Base-by-base conservation (phyloP, 1,140 invertebrate genomes). In the Euwallacea similis region DNA sequence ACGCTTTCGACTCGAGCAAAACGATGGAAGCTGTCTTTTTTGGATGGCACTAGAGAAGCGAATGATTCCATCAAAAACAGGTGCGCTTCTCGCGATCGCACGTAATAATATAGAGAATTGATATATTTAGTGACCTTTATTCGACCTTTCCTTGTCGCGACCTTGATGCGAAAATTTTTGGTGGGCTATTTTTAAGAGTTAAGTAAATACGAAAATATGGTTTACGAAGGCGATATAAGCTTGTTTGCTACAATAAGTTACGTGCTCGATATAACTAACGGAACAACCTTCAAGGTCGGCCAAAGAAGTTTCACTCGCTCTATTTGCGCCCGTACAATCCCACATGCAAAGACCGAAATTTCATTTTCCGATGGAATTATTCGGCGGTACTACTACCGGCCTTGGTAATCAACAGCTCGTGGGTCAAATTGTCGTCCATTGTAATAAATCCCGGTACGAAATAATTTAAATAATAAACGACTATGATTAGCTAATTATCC, bases 401-500 rank as follows among this genome's bases (percentile, higher is more conserved):
- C 46, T 33, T 33, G 21, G 46, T 11, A 6, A 50, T 11, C 9
- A 50, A 50, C 9, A 50, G 13, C 13, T 10, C 13, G 46, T 50
- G 9, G 9, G 9, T 50, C 46, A 50, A 50, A 50, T 50, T 50
- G 13, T 50, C 46, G 64, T 62, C 43, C 62, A 62, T 59, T 33
- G 61, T 69, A 56, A 61, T n/a, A 41, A 61, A 61, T 70, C 68
- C 72, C 69, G 53, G 72, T 69, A 60, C 67, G 63, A 73, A 73
- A 69, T 70, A 67, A 73, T 73, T 70, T 70, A 63, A 70, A 59
- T 33, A 33, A 33, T 43, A 50, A 67, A 63, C 67, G 59, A 73
- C 61, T n/a, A 61, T 61, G 44, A 63, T 73, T 73, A 69, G 66
- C 61, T 73, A 73, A 73, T 73, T 64, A 69, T 73, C 42, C 67